Evolutionary conservation across 53 echinoderm and acorn worm species (phyloP).

Genomic region (Paracentrotus lividus): DNA sequence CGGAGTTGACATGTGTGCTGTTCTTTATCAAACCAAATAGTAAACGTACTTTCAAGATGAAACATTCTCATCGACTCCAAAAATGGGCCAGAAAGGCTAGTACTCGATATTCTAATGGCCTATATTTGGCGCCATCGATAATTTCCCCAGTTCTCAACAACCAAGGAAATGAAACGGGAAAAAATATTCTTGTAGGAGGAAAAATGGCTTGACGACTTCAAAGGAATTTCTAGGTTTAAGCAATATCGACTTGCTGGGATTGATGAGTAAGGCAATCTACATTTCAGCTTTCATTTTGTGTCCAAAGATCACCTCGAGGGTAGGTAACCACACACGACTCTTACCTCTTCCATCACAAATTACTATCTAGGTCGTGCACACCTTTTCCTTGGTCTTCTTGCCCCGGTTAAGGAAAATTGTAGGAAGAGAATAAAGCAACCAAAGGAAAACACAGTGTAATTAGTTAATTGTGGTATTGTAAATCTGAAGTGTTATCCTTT

Average conservation of each 20-base stretch:
- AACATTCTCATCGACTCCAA: not conserved
- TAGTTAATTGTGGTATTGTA: not conserved
- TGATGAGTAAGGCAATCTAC: constrained; percentile 22
- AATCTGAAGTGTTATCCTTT: not conserved
- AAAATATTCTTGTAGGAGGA: not conserved
- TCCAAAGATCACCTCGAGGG: constrained; percentile 43
- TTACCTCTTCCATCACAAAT: constrained; percentile 48
- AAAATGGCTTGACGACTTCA: constrained; percentile 36
- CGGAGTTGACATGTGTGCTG: too few relatives aligned
- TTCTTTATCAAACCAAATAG: not conserved
- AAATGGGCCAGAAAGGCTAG: not conserved
- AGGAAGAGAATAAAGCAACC: not conserved
- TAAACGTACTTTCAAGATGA: not conserved
- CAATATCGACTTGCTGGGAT: constrained; percentile 23
- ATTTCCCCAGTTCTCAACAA: not conserved
- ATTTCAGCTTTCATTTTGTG: constrained; percentile 28
- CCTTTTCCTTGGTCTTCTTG: constrained; percentile 13
- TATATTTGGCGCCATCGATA: not conserved
- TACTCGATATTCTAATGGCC: not conserved
- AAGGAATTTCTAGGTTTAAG: constrained; percentile 55
- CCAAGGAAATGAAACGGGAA: not conserved
- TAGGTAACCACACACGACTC: constrained; percentile 2
- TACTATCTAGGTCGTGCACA: constrained; percentile 48
- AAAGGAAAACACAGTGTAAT: not conserved
- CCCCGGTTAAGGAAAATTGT: not conserved